Percentiles rank a stretch among this genome's conserved stretches.
phyloP scores from a whole-genome alignment of 2,888 invertebrate species.

The Ypsolopha scabrella region DNA sequence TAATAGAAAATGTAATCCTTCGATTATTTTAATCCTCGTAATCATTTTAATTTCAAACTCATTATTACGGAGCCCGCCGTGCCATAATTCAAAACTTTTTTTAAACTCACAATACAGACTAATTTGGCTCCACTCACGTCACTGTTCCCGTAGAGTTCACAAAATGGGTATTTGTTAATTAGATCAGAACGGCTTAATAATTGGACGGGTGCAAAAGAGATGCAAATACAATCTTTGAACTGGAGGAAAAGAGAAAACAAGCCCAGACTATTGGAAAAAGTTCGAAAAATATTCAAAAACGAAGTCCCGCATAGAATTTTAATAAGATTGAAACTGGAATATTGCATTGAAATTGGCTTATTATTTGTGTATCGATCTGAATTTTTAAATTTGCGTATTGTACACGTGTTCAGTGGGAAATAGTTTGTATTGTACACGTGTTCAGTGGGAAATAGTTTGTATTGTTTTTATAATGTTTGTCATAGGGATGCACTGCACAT shows the following conservation, averaged over 20 bases:
- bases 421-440: too few species aligned
- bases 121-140: conserved; percentile 13
- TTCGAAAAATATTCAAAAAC: conserved; percentile 2
- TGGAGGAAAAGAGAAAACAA: conserved; percentile 12
- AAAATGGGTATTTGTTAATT: conserved; percentile 31
- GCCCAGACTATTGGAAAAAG: neutral
- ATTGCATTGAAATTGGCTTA: conserved; percentile 3
- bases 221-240: neutral
- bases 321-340: neutral
- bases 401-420: too few species aligned
- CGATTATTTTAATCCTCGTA: too few species aligned
- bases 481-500: too few species aligned
- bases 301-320: neutral
- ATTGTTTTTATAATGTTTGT: too few species aligned
- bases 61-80: too few species aligned
- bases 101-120: too few species aligned
- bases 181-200: conserved; percentile 40
- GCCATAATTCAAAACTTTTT: too few species aligned
- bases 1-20: too few species aligned
- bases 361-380: neutral
- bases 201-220: conserved; percentile 19
- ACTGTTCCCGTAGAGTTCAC: conserved; percentile 17
- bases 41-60: too few species aligned
- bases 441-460: too few species aligned
- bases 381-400: too few species aligned